A percentile compares a stretch with the other conserved stretches of the same genome.
Conservation (phyloP, 2,113 vertebrate genomes). For the Herpetotheres cachinnans region DNA sequence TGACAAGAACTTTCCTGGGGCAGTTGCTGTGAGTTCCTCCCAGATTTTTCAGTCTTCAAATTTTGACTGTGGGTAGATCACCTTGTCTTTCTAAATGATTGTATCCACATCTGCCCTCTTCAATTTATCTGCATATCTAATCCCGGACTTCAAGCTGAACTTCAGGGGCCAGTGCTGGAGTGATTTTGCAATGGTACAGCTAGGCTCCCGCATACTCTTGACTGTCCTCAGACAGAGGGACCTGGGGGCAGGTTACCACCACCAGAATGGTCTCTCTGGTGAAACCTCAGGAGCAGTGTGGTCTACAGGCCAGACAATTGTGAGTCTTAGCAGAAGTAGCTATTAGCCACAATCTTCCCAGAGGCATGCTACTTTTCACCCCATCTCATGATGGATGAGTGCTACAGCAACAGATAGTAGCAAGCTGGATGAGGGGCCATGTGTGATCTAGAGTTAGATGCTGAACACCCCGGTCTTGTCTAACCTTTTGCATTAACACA, state of each 20-base stretch:
- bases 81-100: not conserved
- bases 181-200: not conserved
- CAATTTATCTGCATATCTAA: not conserved
- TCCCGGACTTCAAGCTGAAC: not conserved
- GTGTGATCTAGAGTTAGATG: not conserved
- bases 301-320: not conserved
- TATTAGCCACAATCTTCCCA: not conserved
- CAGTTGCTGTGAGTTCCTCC: not conserved
- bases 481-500: not conserved
- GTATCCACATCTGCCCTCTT: not conserved
- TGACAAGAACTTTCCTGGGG: not conserved
- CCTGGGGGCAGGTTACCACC: not conserved
- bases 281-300: not conserved
- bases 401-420: not conserved
- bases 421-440: not conserved
- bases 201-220: not conserved
- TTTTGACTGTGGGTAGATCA: not conserved
- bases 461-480: accelerated
- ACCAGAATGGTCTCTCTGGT: not conserved
- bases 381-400: not conserved
- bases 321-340: not conserved
- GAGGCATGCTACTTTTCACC: not conserved
- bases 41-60: not conserved
- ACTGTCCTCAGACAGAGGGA: not conserved
- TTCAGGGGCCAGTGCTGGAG: not conserved